Percentiles rank a stretch among this genome's conserved stretches.
phyloP scores from a whole-genome alignment of 1,140 invertebrate genomes.

The Magallana angulata region DNA sequence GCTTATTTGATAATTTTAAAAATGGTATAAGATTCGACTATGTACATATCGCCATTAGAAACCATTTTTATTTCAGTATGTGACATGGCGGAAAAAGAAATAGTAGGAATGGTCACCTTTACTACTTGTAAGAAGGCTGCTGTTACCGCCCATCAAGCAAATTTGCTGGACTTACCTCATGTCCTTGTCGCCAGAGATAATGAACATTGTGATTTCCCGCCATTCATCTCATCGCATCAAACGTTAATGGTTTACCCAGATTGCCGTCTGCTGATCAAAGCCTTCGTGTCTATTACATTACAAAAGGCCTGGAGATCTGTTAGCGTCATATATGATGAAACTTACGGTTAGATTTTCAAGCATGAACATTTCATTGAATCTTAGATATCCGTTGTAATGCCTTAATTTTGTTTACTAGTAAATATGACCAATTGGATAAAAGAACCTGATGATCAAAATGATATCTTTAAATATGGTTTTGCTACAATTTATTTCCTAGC shows the following conservation, averaged over 20 bases:
- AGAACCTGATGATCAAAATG: no score
- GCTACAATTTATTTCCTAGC: no score
- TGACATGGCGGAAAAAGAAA: not conserved
- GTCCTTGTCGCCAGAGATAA: not conserved
- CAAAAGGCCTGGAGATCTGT: not conserved
- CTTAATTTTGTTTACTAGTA: no score
- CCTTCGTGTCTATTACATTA: not conserved
- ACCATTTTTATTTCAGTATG: not conserved
- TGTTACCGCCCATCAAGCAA: not conserved
- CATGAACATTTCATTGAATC: no score
- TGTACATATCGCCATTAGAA: no score
- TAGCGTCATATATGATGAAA: not conserved
- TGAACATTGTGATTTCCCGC: not conserved
- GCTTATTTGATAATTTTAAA: no score
- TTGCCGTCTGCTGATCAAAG: not conserved
- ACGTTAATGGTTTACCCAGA: not conserved
- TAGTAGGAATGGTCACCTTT: not conserved
- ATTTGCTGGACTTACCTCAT: not conserved
- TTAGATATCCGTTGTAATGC: no score
- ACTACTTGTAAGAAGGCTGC: not conserved
- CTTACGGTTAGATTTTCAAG: not conserved
- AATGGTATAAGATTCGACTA: no score
- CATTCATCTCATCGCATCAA: not conserved
- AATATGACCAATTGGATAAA: no score
- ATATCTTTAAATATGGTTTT: no score